A percentile compares a stretch with the other conserved stretches of the same genome.
Conservation (phyloP, 2,113 vertebrate genomes). For the Chionis minor region DNA sequence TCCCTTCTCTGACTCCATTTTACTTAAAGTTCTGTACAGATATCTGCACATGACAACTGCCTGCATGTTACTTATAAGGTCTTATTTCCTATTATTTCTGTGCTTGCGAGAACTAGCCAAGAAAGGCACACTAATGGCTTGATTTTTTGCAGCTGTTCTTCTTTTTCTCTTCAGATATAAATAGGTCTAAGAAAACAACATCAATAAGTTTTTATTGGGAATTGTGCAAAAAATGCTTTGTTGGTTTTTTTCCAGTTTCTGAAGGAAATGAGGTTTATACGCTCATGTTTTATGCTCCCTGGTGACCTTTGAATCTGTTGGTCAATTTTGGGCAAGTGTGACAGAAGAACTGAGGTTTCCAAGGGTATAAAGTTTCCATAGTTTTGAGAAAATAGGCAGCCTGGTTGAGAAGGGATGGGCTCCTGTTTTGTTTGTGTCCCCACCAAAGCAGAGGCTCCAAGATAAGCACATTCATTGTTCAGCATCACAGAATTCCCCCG, state of each 20-base stretch:
- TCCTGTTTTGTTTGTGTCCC: not conserved
- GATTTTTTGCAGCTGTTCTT: slow-evolving; percentile 52
- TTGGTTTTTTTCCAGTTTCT: slow-evolving; percentile 3
- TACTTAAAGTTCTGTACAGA: not conserved
- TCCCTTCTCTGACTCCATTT: not conserved
- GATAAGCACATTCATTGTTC: not conserved
- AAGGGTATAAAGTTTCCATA: not conserved
- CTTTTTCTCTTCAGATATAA: slow-evolving; percentile 41
- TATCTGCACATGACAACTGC: not conserved
- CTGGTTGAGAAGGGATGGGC: not conserved
- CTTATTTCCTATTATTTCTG: slow-evolving; percentile 12
- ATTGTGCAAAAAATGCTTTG: slow-evolving; percentile 40
- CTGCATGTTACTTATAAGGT: not conserved
- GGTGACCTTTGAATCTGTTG: slow-evolving; percentile 39
- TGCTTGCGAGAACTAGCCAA: not conserved
- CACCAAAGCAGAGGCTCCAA: not conserved
- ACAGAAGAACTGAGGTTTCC: not conserved
- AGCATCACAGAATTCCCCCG: not conserved
- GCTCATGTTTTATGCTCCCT: slow-evolving; percentile 1
- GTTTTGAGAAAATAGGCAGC: slow-evolving; percentile 10
- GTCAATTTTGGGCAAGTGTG: not conserved
- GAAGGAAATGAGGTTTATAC: slow-evolving; percentile 47
- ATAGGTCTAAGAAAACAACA: slow-evolving; percentile 35
- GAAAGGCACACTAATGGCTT: slow-evolving; percentile 17
- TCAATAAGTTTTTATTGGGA: slow-evolving; percentile 38